Percentiles rank a stretch among this genome's conserved stretches.
phyloP scores from a whole-genome alignment of 2,113 vertebrate species.

The Labeo catla region DNA sequence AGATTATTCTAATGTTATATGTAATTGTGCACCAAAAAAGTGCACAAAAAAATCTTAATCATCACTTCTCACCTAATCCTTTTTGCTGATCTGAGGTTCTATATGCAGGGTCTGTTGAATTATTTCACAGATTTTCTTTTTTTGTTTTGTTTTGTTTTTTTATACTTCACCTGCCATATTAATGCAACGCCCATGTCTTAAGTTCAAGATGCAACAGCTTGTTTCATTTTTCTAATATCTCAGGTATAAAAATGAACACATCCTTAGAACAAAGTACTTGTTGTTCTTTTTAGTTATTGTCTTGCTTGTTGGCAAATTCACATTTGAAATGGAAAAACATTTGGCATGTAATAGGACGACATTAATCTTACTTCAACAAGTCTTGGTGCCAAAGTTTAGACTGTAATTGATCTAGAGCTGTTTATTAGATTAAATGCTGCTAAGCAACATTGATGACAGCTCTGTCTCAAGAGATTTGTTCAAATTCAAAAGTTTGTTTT shows the following conservation, averaged over 20 bases:
- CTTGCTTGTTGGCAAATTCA: neutral
- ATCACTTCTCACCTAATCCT: too few species aligned
- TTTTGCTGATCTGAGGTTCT: neutral
- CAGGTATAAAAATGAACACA: too few species aligned
- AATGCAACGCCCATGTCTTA: neutral
- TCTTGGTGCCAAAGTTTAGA: neutral
- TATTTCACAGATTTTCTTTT: neutral
- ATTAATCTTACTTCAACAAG: neutral
- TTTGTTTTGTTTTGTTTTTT: too few species aligned
- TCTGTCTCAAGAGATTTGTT: conserved; percentile 22
- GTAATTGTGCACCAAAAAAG: neutral
- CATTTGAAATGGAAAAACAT: neutral
- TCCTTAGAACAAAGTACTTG: neutral
- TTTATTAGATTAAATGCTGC: conserved; percentile 15
- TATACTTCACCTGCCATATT: neutral
- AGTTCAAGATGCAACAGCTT: neutral
- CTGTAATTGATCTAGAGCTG: neutral
- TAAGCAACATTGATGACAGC: neutral
- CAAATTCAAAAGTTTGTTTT: conserved; percentile 21
- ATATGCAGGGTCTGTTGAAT: neutral
- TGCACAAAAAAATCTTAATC: neutral
- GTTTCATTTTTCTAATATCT: neutral
- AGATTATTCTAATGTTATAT: neutral
- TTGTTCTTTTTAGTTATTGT: neutral
- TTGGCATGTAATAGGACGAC: neutral